phyloP scores from a whole-genome alignment of 2,888 invertebrate species.

The Eupithecia tripunctaria region DNA sequence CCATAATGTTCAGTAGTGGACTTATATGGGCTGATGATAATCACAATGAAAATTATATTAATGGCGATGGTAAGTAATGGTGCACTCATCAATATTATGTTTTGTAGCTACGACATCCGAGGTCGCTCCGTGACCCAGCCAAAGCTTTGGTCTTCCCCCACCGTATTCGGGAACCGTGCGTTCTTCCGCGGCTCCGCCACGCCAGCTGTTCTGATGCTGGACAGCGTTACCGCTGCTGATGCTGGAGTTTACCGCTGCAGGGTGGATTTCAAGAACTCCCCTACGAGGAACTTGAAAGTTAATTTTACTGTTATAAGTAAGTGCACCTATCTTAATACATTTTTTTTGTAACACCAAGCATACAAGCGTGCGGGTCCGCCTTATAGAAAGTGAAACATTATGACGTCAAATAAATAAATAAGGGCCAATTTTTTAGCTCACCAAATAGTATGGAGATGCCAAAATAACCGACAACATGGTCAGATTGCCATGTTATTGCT shows the following conservation, averaged over 20 bases:
- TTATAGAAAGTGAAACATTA: too few species aligned
- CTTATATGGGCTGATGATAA: too few species aligned
- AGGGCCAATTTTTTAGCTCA: not conserved
- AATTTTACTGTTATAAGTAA: constrained; percentile 96
- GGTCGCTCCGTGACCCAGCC: constrained; percentile 90
- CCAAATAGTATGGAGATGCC: not conserved
- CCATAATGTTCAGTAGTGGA: too few species aligned
- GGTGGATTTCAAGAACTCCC: constrained; percentile 95
- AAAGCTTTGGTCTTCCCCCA: constrained; percentile 92
- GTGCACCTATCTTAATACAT: too few species aligned
- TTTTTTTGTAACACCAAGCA: too few species aligned
- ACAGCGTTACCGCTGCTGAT: constrained; percentile 90
- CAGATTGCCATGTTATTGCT: not conserved
- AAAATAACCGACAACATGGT: not conserved
- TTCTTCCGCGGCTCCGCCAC: constrained; percentile 90
- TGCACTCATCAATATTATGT: not conserved
- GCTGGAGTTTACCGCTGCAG: constrained; percentile 94
- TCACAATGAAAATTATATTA: too few species aligned
- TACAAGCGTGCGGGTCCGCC: not conserved
- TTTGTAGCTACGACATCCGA: constrained; percentile 89
- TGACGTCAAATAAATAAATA: not conserved
- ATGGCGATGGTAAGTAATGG: not conserved
- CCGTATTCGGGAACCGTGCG: constrained; percentile 89
- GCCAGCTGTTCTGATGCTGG: constrained; percentile 91
- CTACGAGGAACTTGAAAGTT: constrained; percentile 94